Evolutionary conservation across 2,113 vertebrate species (phyloP).

Genomic region (Seriola aureovittata): DNA sequence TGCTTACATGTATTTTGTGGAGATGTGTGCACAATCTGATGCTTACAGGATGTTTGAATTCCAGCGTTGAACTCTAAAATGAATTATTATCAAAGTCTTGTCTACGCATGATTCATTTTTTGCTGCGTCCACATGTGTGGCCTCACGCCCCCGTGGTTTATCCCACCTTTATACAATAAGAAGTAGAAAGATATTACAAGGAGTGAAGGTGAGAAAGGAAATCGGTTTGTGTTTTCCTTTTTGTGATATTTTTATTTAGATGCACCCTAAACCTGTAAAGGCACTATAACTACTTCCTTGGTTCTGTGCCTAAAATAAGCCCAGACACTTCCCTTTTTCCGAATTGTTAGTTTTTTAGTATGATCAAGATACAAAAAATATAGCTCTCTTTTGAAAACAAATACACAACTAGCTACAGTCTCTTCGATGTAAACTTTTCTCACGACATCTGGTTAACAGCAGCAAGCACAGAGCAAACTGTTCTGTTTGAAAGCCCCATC

Average conservation of each 20-base stretch:
- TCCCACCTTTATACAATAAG: neutral
- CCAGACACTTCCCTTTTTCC: too few species aligned
- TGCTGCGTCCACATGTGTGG: neutral
- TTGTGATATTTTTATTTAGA: too few species aligned
- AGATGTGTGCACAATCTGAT: conserved; percentile 23
- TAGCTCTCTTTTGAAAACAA: conserved; percentile 1
- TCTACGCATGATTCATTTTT: neutral
- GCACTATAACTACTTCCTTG: too few species aligned
- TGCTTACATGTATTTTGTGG: conserved; percentile 7
- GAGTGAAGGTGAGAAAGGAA: neutral
- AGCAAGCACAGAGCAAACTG: neutral
- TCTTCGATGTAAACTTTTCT: neutral
- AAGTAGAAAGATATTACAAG: neutral
- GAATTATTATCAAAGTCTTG: neutral
- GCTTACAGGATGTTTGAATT: conserved; percentile 1
- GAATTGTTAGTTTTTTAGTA: too few species aligned
- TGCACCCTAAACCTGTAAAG: too few species aligned
- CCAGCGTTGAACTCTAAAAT: conserved; percentile 9
- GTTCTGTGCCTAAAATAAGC: too few species aligned
- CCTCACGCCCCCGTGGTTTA: neutral
- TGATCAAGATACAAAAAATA: neutral
- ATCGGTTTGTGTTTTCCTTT: too few species aligned
- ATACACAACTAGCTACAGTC: neutral
- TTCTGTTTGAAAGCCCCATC: conserved; percentile 63
- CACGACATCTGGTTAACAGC: conserved; percentile 63